Base-by-base conservation (phyloP, 2,888 invertebrate species). In the Heliconius ismenius region DNA sequence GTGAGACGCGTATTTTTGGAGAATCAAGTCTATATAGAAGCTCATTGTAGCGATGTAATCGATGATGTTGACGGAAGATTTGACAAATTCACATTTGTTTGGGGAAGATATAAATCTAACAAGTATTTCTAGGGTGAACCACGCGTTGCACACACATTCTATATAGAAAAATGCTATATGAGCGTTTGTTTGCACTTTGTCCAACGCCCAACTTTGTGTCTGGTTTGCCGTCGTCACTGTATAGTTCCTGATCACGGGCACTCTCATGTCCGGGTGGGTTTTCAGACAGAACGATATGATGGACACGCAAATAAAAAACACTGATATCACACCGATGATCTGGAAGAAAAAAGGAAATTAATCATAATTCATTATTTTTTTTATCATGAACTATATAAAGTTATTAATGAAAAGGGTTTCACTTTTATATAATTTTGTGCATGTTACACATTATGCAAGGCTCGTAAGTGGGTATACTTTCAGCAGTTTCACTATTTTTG, bases 251-350 rank as follows among this genome's bases (percentile, higher is more conserved):
- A 98, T 97, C 86, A 97, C 96, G 81, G 98, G 98, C 86, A 98
- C 98, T 86, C 99, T 95, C 98, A 99, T 98, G 92, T 98, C 99
- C 82, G 99, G 99, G 94, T 99, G 99, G 70, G 99, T 99, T 95
- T 99, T 99, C 90, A 99, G 96, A 95, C 99, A 99, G 95, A 99
- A 99, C 84, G 99, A 99, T 92, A 99, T 95, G 91, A 99, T 99
- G 83, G 99, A 99, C 83, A 99, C 98, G 95, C 99, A 98, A 92
- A 99, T 99, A 96, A 99, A 99, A 95, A 99, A 99, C 88, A 99
- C 99, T 83, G 99, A 99, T 90, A 99, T 96, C 83, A 99, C 97
- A 85, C 99, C 99, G 90, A 99, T 98, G 87, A 99, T 97, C 99
- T 99, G 97, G 64, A 95, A 96, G 15, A 62, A 85, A 81, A 86